phyloP scores from a whole-genome alignment of 2,888 invertebrate genomes.

The Coronaproctus castanopsis region DNA sequence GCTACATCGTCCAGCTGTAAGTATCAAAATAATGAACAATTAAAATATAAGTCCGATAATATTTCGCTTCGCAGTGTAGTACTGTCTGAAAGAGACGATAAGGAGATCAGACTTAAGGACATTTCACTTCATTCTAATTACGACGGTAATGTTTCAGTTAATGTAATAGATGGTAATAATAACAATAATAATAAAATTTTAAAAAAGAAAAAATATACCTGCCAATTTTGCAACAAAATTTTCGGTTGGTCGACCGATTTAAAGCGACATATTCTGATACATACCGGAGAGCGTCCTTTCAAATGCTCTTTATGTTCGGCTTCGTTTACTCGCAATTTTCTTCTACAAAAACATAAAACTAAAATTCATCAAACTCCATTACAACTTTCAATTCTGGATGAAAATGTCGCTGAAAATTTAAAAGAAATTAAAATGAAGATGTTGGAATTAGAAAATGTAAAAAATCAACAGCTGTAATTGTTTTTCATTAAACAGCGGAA shows the following conservation, averaged over 20 bases:
- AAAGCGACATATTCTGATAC: conserved; percentile 28
- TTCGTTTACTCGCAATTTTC: conserved; percentile 27
- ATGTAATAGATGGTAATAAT: too few relatives aligned
- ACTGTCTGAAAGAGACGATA: not conserved
- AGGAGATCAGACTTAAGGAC: not conserved
- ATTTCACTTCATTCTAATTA: not conserved
- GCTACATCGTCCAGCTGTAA: not conserved
- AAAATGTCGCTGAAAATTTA: conserved; percentile 12
- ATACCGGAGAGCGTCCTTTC: conserved; percentile 28
- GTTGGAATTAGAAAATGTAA: conserved; percentile 13
- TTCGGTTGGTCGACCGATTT: conserved; percentile 29
- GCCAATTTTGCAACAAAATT: conserved; percentile 25
- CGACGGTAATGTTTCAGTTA: not conserved
- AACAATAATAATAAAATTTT: not conserved
- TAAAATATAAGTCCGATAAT: too few relatives aligned
- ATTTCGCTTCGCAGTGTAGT: too few relatives aligned
- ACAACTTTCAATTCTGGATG: conserved; percentile 13
- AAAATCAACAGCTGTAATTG: conserved; percentile 2
- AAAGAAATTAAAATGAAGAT: conserved; percentile 15
- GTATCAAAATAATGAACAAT: too few relatives aligned
- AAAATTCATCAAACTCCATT: conserved; percentile 23
- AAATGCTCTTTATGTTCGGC: conserved; percentile 26
- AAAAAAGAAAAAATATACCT: conserved; percentile 17
- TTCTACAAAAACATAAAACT: conserved; percentile 27
- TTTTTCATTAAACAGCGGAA: too few relatives aligned